phyloP scores from a whole-genome alignment of 2,113 vertebrate genomes.

The Pogonocichla stellata region DNA sequence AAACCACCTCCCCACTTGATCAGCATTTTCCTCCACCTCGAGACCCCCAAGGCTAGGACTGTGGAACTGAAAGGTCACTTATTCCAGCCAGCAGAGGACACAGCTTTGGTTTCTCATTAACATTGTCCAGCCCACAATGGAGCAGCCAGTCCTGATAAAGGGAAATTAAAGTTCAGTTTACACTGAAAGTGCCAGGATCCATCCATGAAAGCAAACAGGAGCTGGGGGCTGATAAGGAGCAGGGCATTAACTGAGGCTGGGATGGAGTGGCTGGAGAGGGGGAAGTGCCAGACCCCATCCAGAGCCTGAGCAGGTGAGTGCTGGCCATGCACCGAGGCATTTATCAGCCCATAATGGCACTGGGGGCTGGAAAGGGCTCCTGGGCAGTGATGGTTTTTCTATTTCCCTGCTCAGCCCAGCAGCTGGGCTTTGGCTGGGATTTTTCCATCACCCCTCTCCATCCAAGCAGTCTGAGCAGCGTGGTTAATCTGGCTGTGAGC shows the following conservation, averaged over 20 bases:
- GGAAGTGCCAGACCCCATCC: neutral
- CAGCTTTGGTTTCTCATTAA: neutral
- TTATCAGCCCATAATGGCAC: neutral
- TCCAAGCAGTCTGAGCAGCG: neutral
- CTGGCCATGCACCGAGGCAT: neutral
- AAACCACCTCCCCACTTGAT: neutral
- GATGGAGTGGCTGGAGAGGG: neutral
- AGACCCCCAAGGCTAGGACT: neutral
- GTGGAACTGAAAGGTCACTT: neutral
- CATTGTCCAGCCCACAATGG: rapidly evolving
- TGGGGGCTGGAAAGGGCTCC: neutral
- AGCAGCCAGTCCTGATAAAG: neutral
- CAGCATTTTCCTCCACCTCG: neutral
- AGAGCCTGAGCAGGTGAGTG: neutral
- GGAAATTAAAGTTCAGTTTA: neutral
- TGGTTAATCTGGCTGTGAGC: neutral
- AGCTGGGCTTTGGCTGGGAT: neutral
- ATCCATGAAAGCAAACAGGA: neutral
- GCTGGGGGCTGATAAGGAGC: neutral
- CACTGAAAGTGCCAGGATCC: neutral
- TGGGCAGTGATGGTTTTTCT: rapidly evolving
- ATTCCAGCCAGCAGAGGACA: neutral
- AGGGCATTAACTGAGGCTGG: neutral
- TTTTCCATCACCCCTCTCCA: neutral
- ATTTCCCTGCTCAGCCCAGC: neutral